A percentile compares a stretch with the other conserved stretches of the same genome.
These are phyloP conservation scores for Xenops minutus DNA, from an alignment of 2,797 vertebrate genomes.

Conservation along the genomic window DNA sequence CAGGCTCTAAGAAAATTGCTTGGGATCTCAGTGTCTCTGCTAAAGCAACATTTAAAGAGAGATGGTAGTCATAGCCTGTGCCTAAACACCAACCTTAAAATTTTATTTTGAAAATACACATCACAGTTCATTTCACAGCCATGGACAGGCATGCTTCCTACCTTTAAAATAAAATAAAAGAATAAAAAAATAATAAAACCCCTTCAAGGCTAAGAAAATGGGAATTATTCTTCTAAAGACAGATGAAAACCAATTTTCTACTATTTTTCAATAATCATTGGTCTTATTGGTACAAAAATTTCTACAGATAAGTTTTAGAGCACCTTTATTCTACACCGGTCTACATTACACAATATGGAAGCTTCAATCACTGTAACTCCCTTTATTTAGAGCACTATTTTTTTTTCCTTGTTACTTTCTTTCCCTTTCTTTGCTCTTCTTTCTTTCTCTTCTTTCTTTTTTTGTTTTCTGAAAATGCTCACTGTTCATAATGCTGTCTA, in stretches of 20 bases:
- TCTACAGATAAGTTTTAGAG: neutral
- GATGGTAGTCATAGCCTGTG: neutral
- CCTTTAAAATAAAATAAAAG: neutral
- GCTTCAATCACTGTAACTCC: neutral
- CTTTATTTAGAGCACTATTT: neutral
- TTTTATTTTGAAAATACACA: neutral
- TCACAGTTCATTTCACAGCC: neutral
- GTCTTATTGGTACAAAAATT: neutral
- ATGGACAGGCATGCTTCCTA: neutral
- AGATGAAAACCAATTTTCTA: fast-evolving
- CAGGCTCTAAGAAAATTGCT: neutral
- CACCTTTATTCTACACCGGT: neutral
- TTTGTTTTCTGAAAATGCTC: neutral
- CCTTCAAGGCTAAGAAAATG: neutral
- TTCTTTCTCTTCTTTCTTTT: neutral
- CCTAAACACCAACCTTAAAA: neutral
- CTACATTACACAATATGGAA: neutral
- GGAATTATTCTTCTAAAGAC: neutral
- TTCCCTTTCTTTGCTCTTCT: neutral
- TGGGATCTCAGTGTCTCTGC: neutral
- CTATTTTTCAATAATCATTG: neutral
- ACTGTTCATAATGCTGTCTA: neutral
- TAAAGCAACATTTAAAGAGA: neutral
- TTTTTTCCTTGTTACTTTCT: neutral
- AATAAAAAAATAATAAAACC: too few relatives aligned